A percentile compares a stretch with the other conserved stretches of the same genome.
Conservation (phyloP, 2,888 invertebrate species). For the Syrista parreyssii region DNA sequence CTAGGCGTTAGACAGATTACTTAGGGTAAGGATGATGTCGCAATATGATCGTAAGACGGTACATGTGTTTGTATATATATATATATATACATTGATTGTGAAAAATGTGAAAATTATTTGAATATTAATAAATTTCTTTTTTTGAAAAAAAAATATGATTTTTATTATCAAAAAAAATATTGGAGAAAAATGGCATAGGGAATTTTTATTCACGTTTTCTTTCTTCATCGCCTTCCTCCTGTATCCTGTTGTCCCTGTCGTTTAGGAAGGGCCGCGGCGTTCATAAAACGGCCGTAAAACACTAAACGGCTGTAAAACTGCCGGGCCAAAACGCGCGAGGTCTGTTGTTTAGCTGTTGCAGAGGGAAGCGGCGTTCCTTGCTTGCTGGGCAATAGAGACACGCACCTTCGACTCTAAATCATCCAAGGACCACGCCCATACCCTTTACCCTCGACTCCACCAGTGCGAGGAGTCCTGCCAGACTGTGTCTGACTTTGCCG, state of each 20-base stretch:
- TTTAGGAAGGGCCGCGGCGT: conserved; percentile 50
- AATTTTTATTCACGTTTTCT: not conserved
- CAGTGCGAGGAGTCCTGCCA: conserved; percentile 8
- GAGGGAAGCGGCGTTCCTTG: conserved; percentile 30
- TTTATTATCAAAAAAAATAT: conserved; percentile 3
- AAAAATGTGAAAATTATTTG: too few species aligned
- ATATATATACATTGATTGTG: too few species aligned
- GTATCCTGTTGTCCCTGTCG: not conserved
- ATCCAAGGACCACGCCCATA: conserved; percentile 57
- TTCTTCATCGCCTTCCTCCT: too few species aligned
- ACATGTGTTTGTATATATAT: accelerated
- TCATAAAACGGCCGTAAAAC: conserved; percentile 66
- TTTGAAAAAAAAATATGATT: not conserved
- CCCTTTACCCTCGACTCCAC: conserved; percentile 18
- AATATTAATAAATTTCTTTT: not conserved
- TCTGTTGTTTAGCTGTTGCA: conserved; percentile 45
- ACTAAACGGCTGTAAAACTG: conserved; percentile 67
- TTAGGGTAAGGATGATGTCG: too few species aligned
- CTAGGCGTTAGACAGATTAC: conserved; percentile 27
- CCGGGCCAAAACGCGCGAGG: conserved; percentile 58
- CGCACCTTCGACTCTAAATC: conserved; percentile 62
- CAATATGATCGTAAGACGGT: too few species aligned
- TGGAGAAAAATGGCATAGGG: conserved; percentile 1
- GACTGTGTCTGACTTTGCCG: not conserved
- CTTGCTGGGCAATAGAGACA: conserved; percentile 57